Evolutionary conservation across 2,888 invertebrate genomes (phyloP).

Genomic region (Pristionchus arcanus): DNA sequence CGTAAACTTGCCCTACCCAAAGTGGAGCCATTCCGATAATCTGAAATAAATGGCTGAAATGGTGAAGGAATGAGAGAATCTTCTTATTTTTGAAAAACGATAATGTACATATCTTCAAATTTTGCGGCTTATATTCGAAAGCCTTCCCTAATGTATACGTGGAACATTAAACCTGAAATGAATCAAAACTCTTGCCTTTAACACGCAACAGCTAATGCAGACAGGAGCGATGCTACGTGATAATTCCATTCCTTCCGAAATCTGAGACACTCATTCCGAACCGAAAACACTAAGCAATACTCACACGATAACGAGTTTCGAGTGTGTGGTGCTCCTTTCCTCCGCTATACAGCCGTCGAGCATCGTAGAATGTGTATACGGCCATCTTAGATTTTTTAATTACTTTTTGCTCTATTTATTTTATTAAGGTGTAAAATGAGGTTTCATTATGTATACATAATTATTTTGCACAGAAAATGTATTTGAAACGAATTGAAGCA

Average conservation of each 20-base stretch:
- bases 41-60: neutral
- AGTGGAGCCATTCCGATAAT: neutral
- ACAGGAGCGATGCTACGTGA: neutral
- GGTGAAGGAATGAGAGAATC: too few species aligned
- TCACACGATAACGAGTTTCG: neutral
- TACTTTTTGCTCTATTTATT: too few species aligned
- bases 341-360: neutral
- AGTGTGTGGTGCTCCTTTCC: neutral
- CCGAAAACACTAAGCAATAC: neutral
- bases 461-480: neutral
- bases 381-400: neutral
- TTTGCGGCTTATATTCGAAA: too few species aligned
- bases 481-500: too few species aligned
- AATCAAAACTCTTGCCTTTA: neutral
- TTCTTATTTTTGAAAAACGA: too few species aligned
- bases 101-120: too few species aligned
- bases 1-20: neutral
- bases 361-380: neutral
- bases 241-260: slow-evolving; percentile 9
- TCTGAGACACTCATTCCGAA: neutral
- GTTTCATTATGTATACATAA: too few species aligned
- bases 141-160: too few species aligned
- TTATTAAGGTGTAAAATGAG: too few species aligned
- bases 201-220: neutral
- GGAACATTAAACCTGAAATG: too few species aligned